Evolutionary conservation across 2,113 vertebrate genomes (phyloP), one percentile per base, ranked within the genome.

Genomic region (Protomyctophum bolini): DNA sequence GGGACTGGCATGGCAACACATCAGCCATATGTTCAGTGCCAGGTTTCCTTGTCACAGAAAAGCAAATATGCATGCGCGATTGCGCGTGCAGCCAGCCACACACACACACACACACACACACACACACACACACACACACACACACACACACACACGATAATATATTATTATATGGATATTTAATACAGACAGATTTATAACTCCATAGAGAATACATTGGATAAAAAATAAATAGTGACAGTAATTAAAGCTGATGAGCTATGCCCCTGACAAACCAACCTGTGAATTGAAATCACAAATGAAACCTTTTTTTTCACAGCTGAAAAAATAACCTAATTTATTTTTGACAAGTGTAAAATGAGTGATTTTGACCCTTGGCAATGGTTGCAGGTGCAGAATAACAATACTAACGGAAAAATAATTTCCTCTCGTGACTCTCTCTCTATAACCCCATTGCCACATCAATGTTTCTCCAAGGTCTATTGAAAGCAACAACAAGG

Each of bases 1-100:
- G 83, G 83, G 72, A 83, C 86, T 89, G 88, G 87, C 84, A 85
- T 89, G 88, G 87, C 84, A 85, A 65, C 73, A 68, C 68, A 21
- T 21, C 21, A 65, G 33, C 83, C 82, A 78, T 86, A 86, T 84
- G 87, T 60, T 85, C 14, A 0, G 67, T 79, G 88, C 84, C 90
- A 88, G 82, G 81, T 78, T 76, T 58, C 47, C 49, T 75, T 72
- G 49, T 29, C 63, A 58, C 69, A 83, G 67, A 83, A 54, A 46
- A 29, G 29, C 70, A 50, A 47, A 67, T 49, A 1, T 21, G 21
- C 21, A 21, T 21, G 21, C 21, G 2, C 72, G 47, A n/a, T n/a
- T 41, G 33, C 33, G 5, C 33, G 33, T 0, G 33, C 33, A 33
- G n/a, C n/a, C n/a, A n/a, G n/a, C n/a, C 4, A 29, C 28, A 60